Evolutionary conservation across 1,140 invertebrate genomes (phyloP), one percentile per base, ranked within the genome.

Genomic region (Macrobrachium rosenbergii): DNA sequence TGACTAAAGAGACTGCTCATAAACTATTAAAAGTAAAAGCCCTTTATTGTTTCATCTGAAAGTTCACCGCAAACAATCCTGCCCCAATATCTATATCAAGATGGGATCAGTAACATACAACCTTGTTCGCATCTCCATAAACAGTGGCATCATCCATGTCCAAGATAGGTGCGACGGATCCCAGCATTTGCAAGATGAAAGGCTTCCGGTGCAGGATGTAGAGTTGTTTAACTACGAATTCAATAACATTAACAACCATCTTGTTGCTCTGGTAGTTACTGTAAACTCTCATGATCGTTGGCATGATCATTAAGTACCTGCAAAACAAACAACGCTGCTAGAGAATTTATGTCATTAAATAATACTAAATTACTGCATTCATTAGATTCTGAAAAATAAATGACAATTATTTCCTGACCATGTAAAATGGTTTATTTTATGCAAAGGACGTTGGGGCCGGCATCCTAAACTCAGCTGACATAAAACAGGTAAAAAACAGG

Each of bases 121-220:
- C 96, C 92, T 98, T 98, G 91, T 97, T 97, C 21, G 96, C 96
- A 92, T 98, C 97, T 5, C 96, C 97, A 91, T 95, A 96, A 8
- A 95, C 94, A 75, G 95, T 95, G 84, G 95, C 95, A 91, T 96
- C 96, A 91, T 99, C 98, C 3, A 96, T 97, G 91, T 99, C 98
- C 58, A 99, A 93, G 90, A 99, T 97, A 3, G 98, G 96, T 0
- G 99, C 99, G 5, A 99, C 96, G 73, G 97, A 98, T 10, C 99
- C 99, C 93, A 99, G 99, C 97, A 99, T 98, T 94, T 99, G 97
- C 28, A 99, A 93, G 88, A 99, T 97, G 91, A 99, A 99, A 2
- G 99, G 98, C 91, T 99, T 99, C 83, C 99, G 94, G 91, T 99
- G 99, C 92, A 99, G 95, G 75, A 99, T 94, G 92, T 99, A 99